A percentile compares a stretch with the other conserved stretches of the same genome.
Evolutionary conservation across 2,888 invertebrate species (phyloP).

Genomic region (Epinotia bilunana): DNA sequence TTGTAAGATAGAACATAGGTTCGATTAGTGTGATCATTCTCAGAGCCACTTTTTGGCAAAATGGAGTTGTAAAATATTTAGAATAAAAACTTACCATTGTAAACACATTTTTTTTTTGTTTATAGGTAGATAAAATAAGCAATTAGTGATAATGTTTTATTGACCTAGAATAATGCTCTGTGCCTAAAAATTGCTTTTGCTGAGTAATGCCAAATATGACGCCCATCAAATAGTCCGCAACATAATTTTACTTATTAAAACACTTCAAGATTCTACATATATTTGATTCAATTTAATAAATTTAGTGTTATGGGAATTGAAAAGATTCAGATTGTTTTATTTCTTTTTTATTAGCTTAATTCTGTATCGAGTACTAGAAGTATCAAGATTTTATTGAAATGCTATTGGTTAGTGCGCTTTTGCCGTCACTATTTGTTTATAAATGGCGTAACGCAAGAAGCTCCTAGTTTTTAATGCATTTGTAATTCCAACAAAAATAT

Average conservation of each 20-base stretch:
- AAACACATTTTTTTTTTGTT: neutral
- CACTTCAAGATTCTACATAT: neutral
- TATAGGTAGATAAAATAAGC: neutral
- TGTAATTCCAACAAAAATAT: neutral
- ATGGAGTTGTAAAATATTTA: too few relatives aligned
- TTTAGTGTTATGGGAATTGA: too few relatives aligned
- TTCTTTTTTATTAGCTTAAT: neutral
- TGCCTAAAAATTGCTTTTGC: neutral
- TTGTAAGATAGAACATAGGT: neutral
- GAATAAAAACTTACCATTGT: too few relatives aligned
- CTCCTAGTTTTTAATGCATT: too few relatives aligned
- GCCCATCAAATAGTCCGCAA: neutral
- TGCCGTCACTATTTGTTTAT: neutral
- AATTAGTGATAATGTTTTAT: slow-evolving; percentile 14
- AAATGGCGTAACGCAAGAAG: too few relatives aligned
- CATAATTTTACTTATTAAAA: neutral
- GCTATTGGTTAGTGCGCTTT: neutral
- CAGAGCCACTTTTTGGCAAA: too few relatives aligned
- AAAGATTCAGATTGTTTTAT: neutral
- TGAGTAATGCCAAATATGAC: neutral
- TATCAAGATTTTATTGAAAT: neutral
- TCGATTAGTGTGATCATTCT: neutral
- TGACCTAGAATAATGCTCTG: slow-evolving; percentile 11
- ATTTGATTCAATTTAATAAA: too few relatives aligned
- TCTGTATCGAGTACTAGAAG: neutral